Percentiles rank a stretch among this genome's conserved stretches.
Evolutionary conservation across 2,888 invertebrate species (phyloP).

Genomic region (Ellobium chinense): DNA sequence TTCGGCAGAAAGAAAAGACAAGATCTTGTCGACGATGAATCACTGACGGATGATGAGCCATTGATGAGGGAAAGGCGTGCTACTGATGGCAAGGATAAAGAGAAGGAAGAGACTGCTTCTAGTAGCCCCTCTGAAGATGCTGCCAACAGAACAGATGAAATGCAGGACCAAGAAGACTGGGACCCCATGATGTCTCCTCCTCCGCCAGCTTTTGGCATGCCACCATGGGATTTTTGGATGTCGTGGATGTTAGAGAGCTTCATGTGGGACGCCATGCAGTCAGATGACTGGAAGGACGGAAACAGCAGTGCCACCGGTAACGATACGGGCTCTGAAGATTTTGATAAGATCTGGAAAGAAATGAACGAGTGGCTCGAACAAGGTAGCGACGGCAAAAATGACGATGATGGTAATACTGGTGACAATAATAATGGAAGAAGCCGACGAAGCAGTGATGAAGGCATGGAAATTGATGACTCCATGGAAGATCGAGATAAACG

Average conservation of each 20-base stretch:
- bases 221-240: slow-evolving; percentile 35
- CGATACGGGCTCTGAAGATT: not conserved
- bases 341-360: not conserved
- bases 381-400: not conserved
- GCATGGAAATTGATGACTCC: not conserved
- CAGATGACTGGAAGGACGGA: not conserved
- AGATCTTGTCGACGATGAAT: not conserved
- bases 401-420: not conserved
- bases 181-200: not conserved
- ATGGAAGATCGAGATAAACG: not conserved
- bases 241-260: slow-evolving; percentile 23
- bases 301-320: not conserved
- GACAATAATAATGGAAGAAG: not conserved
- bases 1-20: slow-evolving; percentile 21
- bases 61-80: not conserved
- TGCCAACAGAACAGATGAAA: not conserved
- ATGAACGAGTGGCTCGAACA: not conserved
- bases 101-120: not conserved
- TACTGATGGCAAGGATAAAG: not conserved
- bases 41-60: not conserved
- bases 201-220: slow-evolving; percentile 5
- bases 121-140: not conserved
- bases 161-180: slow-evolving; percentile 9
- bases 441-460: not conserved
- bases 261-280: slow-evolving; percentile 13